These are phyloP conservation scores for Microctonus aethiopoides DNA, from an alignment of 2,888 invertebrate species.

Conservation along the genomic window DNA sequence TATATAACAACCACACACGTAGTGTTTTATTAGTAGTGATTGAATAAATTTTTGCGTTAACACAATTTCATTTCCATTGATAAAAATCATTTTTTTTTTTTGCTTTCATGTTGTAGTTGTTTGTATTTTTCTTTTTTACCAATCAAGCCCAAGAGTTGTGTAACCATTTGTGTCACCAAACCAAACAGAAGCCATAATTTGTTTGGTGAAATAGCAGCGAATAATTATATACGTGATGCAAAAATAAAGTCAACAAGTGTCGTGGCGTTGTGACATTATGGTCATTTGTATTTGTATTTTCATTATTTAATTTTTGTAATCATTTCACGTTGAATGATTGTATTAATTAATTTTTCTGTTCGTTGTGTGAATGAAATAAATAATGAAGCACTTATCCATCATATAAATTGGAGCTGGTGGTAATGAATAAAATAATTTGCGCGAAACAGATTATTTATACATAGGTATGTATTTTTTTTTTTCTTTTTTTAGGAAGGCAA, in stretches of 20 bases:
- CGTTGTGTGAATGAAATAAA: slow-evolving; percentile 16
- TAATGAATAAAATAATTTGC: background rate
- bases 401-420: slow-evolving; percentile 11
- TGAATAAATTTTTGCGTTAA: background rate
- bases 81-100: background rate
- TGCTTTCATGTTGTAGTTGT: too few relatives aligned
- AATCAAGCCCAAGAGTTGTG: slow-evolving; percentile 17
- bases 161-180: slow-evolving; percentile 19
- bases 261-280: slow-evolving; percentile 6
- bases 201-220: slow-evolving; percentile 13
- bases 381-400: slow-evolving; percentile 8
- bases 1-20: slow-evolving; percentile 45
- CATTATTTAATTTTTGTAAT: background rate
- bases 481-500: slow-evolving; percentile 55
- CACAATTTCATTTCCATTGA: background rate
- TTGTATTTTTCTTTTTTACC: slow-evolving; percentile 8
- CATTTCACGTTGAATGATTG: background rate
- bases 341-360: background rate
- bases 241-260: slow-evolving; percentile 18
- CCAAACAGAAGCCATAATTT: slow-evolving; percentile 17
- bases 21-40: slow-evolving; percentile 18
- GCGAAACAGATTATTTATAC: slow-evolving; percentile 20
- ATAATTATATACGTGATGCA: slow-evolving; percentile 12
- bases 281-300: slow-evolving; percentile 12
- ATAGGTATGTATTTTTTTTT: too few relatives aligned